Base-by-base conservation (phyloP, 2,113 vertebrate genomes). In the Heterochromis multidens region DNA sequence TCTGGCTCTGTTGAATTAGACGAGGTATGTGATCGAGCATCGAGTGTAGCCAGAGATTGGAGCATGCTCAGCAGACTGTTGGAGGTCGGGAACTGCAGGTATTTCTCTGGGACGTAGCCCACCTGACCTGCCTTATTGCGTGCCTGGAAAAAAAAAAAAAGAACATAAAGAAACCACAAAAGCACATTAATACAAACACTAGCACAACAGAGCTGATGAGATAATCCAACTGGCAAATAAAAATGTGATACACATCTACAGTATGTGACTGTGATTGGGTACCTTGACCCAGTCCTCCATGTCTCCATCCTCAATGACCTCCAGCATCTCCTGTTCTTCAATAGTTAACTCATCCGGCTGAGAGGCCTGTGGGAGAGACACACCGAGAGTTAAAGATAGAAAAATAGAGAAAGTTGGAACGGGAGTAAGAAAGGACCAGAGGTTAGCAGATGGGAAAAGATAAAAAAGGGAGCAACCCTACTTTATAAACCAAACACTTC, bases 201-300 rank as follows among this genome's bases (percentile, higher is more conserved):
- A 31, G 25, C 17, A 40, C 33, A 57, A 76, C 27, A 37, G 37
- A 56, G 31, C 13, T 31, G 8, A 31, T 21, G 2, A 63, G 29
- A 54, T 49, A 63, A 49, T 27, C 8, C 12, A 19, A 76, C 40
- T 19, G 70, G 77, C 46, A 33, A 83, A 58, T 33, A 7, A 25
- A 77, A n/a, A 56, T 19, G 12, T 3, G 0, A 5, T 52, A 17
- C 4, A 60, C 35, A 43, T 85, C 6, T 81, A 27, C 10, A 16
- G 16, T 31, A 12, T 61, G 59, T 78, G 62, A 59, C 10, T 81
- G 57, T 40, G 17, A 87, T 78, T 60, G 29, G 19, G 21, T 58
- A 99, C 99, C 98, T 99, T 99, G 81, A 99, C 99, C 99, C 99
- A 99, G 94, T 99, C 99, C 96, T 99, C 99, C 99, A 99, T 99